phyloP scores from a whole-genome alignment of 92 coral and sea anemone genomes.

The Muricea muricata region DNA sequence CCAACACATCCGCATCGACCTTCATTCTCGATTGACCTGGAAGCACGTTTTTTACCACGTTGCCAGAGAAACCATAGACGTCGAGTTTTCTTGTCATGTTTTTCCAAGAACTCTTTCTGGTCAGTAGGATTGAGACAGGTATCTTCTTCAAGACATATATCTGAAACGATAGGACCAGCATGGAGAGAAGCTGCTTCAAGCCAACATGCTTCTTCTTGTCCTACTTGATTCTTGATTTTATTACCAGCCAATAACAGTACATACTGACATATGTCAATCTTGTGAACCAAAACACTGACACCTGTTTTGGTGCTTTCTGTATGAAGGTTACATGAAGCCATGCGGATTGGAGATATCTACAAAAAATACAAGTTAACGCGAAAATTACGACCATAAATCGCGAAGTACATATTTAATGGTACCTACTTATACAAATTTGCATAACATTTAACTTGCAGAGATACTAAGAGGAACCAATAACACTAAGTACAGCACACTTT shows the following conservation, averaged over 20 bases:
- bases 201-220: constrained; percentile 86
- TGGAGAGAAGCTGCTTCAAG: constrained; percentile 86
- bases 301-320: constrained; percentile 77
- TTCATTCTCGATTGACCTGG: constrained; percentile 53
- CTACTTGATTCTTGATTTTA: constrained; percentile 76
- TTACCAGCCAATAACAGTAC: constrained; percentile 76
- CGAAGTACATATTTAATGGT: too few species aligned
- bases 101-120: constrained; percentile 87
- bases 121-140: constrained; percentile 33
- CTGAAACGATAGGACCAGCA: constrained; percentile 88
- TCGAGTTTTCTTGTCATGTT: constrained; percentile 79
- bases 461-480: too few species aligned
- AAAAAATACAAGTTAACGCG: background rate
- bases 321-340: constrained; percentile 92
- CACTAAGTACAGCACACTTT: too few species aligned
- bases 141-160: constrained; percentile 74
- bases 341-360: constrained; percentile 84
- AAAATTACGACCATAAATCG: too few species aligned
- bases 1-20: constrained; percentile 92
- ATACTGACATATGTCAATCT: constrained; percentile 86
- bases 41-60: constrained; percentile 50
- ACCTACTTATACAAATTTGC: too few species aligned
- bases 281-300: constrained; percentile 80
- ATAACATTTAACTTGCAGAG: too few species aligned
- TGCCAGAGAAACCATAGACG: constrained; percentile 98